Evolutionary conservation across 2,113 vertebrate genomes (phyloP).

Genomic region (Strix uralensis): DNA sequence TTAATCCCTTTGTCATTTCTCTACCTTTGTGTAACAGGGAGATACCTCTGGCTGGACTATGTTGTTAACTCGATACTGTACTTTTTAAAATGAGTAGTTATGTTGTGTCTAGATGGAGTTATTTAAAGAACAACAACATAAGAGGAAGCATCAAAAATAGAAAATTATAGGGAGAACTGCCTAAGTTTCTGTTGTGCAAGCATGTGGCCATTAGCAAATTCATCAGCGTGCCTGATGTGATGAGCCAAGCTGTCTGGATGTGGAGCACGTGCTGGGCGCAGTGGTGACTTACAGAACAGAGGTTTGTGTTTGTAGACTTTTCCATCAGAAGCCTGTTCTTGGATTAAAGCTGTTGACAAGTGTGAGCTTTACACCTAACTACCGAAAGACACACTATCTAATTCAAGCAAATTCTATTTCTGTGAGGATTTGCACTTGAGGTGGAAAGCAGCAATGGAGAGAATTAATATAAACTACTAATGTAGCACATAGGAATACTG

Average conservation of each 20-base stretch:
- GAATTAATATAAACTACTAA: neutral
- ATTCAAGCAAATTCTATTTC: neutral
- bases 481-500: neutral
- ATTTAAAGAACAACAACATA: neutral
- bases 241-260: neutral
- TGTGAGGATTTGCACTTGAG: neutral
- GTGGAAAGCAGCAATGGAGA: neutral
- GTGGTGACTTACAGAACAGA: accelerated
- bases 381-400: neutral
- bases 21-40: neutral
- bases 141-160: constrained; percentile 41
- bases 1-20: neutral
- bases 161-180: neutral
- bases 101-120: neutral
- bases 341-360: neutral
- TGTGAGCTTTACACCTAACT: neutral
- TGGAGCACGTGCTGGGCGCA: neutral
- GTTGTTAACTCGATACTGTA: neutral
- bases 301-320: neutral
- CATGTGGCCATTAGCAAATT: neutral
- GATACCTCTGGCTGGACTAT: neutral
- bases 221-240: neutral
- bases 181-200: neutral
- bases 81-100: neutral
- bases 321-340: neutral